Base-by-base conservation (phyloP, 2,888 invertebrate genomes). In the Oligia latruncula region DNA sequence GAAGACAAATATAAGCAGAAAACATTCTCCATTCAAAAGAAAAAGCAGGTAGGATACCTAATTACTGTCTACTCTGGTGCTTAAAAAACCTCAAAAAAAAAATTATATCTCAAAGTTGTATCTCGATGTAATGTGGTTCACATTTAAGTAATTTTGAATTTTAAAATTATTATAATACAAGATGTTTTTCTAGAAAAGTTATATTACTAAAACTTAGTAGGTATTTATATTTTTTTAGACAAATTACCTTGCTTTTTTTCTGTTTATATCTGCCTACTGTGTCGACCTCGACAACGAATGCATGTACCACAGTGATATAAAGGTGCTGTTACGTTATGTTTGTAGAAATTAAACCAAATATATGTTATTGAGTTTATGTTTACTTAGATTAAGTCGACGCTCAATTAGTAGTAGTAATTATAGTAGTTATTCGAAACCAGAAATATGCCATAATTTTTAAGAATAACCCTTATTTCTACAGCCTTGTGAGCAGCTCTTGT, bases 261-360 rank as follows among this genome's bases (percentile, higher is more conserved):
- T 74, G 73, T 77, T 78, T 77, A 77, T 80, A 46, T 46, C 13
- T 75, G 81, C 20, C 55, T 80, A 70, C 70, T 78, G 74, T 62
- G 72, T 70, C 20, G 55, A 76, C 75, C 77, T 78, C 52, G 43
- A 93, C 94, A 95, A 94, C 95, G 94, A 95, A 93, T 91, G 86
- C 89, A 83, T 83, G 88, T 88, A 90, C 88, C 87, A 91, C 93
- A 93, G 95, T 95, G 95, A 95, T 95, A 94, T 86, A 83, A 91
- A 91, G 96, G 96, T 96, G 96, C 96, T 96, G 94, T 92, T 94
- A 94, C 89, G 87, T 92, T 94, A 93, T 91, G 92, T 92, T 92
- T 93, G 92, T 95, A 94, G 92, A 93, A 92, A 93, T 93, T 93
- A 94, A 94, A 95, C 96, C 96, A 96, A 96, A 96, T 95, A 95